Evolutionary conservation across 2,888 invertebrate species (phyloP).

Genomic region (Hyalella azteca): DNA sequence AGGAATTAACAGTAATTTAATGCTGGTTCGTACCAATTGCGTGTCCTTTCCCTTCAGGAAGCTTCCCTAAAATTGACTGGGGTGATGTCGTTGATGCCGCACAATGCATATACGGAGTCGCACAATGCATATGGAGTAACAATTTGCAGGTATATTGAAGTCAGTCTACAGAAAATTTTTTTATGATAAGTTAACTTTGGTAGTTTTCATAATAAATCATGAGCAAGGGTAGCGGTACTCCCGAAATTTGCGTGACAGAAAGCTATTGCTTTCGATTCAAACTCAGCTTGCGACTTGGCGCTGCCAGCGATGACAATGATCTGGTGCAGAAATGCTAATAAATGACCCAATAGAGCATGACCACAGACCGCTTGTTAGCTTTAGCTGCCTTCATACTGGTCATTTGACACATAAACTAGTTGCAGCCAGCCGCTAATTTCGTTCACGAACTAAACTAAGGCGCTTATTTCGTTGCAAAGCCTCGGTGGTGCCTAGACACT

Average conservation of each 20-base stretch:
- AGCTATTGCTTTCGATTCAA: conserved; percentile 10
- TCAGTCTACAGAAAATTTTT: too few species aligned
- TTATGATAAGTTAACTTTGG: too few species aligned
- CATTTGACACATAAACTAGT: background rate
- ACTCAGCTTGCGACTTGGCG: background rate
- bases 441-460: background rate
- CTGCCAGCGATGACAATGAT: conserved; percentile 5
- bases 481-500: background rate
- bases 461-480: background rate
- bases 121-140: too few species aligned
- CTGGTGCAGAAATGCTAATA: background rate
- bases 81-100: too few species aligned
- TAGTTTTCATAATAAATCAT: too few species aligned
- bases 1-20: too few species aligned
- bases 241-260: background rate
- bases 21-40: too few species aligned
- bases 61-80: too few species aligned
- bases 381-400: background rate
- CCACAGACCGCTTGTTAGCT: conserved; percentile 21
- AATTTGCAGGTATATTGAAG: too few species aligned
- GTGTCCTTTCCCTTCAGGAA: too few species aligned
- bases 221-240: too few species aligned
- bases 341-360: conserved; percentile 25
- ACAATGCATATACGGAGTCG: too few species aligned
- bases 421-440: background rate